Percentiles rank a stretch among this genome's conserved stretches.
Conservation (phyloP, 2,888 invertebrate species). For the Drosophila vallismaia region DNA sequence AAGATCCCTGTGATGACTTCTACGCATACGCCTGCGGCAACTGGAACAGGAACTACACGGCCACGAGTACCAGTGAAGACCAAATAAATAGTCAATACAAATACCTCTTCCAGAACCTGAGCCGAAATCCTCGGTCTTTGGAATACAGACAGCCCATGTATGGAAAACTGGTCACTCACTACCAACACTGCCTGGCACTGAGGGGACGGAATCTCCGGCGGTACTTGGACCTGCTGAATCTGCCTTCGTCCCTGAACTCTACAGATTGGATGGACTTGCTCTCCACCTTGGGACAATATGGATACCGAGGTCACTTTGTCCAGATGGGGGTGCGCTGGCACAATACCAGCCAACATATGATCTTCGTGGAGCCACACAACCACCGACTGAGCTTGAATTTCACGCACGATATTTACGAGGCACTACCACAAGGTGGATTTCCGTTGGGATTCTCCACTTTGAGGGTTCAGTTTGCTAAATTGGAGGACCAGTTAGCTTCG, state of each 20-base stretch:
- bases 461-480: constrained; percentile 42
- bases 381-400: constrained; percentile 50
- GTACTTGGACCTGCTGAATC: constrained; percentile 59
- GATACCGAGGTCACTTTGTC: constrained; percentile 72
- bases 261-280: constrained; percentile 66
- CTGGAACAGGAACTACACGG: constrained; percentile 60
- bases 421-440: constrained; percentile 39
- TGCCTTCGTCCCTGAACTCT: constrained; percentile 17
- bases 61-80: constrained; percentile 65
- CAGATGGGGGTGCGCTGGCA: constrained; percentile 58
- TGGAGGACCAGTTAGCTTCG: constrained; percentile 54
- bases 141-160: constrained; percentile 51
- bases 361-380: constrained; percentile 68
- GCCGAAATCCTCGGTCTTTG: constrained; percentile 5
- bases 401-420: constrained; percentile 51
- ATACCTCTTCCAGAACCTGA: constrained; percentile 55
- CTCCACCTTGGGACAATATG: constrained; percentile 65
- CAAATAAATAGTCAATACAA: constrained; percentile 63
- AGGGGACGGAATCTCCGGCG: constrained; percentile 35
- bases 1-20: constrained; percentile 73
- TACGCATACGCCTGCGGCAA: constrained; percentile 74
- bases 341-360: constrained; percentile 62
- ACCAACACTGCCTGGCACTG: constrained; percentile 54
- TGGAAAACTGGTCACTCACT: constrained; percentile 67
- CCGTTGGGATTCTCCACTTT: constrained; percentile 16